Evolutionary conservation across 2,113 vertebrate species (phyloP).

Genomic region (Gallinago media): DNA sequence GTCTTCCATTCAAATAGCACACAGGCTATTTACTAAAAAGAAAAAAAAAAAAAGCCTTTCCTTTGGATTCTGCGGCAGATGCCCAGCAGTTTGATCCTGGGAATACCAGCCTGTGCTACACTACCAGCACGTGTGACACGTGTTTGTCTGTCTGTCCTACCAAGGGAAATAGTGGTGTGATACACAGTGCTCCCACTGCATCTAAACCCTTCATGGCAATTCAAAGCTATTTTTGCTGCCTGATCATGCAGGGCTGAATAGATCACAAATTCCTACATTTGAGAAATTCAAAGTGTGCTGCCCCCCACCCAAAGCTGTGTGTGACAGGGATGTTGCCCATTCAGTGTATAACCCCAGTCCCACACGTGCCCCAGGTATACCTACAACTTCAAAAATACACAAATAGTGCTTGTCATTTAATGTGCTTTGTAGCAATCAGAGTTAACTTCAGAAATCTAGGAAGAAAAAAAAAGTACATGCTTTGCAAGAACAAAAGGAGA

Average conservation of each 20-base stretch:
- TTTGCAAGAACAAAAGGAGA: neutral
- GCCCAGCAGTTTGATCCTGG: neutral
- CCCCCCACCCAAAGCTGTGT: neutral
- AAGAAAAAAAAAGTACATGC: neutral
- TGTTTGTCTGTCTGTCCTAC: neutral
- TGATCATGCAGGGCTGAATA: neutral
- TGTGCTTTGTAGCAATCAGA: neutral
- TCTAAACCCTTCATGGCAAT: neutral
- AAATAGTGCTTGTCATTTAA: neutral
- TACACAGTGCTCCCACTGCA: neutral
- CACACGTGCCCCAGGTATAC: rapidly evolving
- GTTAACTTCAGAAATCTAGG: neutral
- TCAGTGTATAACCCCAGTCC: neutral
- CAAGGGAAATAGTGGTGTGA: neutral
- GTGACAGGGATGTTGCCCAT: neutral
- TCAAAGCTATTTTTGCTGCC: neutral
- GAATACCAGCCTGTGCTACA: neutral
- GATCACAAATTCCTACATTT: neutral
- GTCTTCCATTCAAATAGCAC: neutral
- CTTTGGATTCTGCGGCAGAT: neutral
- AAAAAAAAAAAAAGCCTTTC: neutral
- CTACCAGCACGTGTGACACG: neutral
- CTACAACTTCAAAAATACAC: neutral
- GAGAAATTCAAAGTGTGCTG: neutral
- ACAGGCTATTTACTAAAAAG: neutral